Evolutionary conservation across 2,797 vertebrate species (phyloP), one percentile per base, ranked within the genome.

Genomic region (Huso huso): DNA sequence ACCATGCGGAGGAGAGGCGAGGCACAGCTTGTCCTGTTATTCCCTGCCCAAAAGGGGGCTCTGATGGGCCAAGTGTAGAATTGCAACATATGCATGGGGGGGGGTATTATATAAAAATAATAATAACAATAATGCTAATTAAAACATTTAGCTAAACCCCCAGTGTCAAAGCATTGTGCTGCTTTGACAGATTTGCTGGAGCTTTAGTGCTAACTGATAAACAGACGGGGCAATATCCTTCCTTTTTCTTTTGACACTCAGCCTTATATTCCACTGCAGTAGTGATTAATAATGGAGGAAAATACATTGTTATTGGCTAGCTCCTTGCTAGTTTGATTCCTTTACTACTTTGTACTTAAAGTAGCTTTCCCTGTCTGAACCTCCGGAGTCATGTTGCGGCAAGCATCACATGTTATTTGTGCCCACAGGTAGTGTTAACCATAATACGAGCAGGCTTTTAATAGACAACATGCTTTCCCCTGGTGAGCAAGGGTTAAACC

Each of bases 151-250:
- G 23, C 23, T 23, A 23, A 23, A 23, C 23, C 23, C 23, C 23
- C 23, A 23, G 23, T 23, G 3, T 23, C 23, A 55, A 37, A 59
- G 12, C 49, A 49, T 49, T 13, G 37, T 11, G 53, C 51, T 10
- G 13, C 65, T 53, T 23, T 66, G 53, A 48, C 65, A 59, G 8
- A 66, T 60, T 48, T 12, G 64, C 64, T 10, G 6, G 10, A 52
- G 18, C 18, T 37, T 37, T 52, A 37, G 50, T 37, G 55, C 64
- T 48, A 37, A 51, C 55, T 53, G 10, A 37, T 65, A 65, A 65
- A 51, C 5, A 11, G 49, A 51, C n/a, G n/a, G 2, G 63, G 10
- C 8, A 48, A 5, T 7, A 60, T n/a, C n/a, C 23, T 11, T n/a
- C n/a, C 23, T 11, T 48, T 11, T 10, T 4, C 23, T 6, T 53